Evolutionary conservation across 2,113 vertebrate species (phyloP).

Genomic region (Ictalurus punctatus): DNA sequence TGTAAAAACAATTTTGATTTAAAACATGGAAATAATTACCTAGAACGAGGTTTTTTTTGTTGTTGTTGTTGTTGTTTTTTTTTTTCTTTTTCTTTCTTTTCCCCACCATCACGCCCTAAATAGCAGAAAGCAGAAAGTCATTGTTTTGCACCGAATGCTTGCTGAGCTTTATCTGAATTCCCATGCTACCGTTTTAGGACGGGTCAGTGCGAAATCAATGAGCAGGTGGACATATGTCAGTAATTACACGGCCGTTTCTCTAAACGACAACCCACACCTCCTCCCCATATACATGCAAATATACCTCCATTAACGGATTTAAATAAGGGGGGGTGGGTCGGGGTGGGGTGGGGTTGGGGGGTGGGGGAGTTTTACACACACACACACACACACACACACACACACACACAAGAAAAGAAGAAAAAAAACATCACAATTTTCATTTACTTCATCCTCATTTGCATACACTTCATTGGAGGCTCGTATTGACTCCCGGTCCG

Average conservation of each 20-base stretch:
- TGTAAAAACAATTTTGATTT: background rate
- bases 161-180: slow-evolving; percentile 83
- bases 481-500: slow-evolving; percentile 72
- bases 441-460: slow-evolving; percentile 74
- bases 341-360: background rate
- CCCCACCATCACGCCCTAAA: background rate
- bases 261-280: slow-evolving; percentile 57
- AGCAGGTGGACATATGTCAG: slow-evolving; percentile 92
- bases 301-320: slow-evolving; percentile 70
- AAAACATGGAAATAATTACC: background rate
- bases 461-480: slow-evolving; percentile 80
- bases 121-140: slow-evolving; percentile 52
- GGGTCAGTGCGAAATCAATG: slow-evolving; percentile 97
- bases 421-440: slow-evolving; percentile 70
- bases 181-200: slow-evolving; percentile 98
- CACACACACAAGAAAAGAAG: background rate
- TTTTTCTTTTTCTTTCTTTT: no score
- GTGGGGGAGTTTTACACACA: slow-evolving; percentile 62
- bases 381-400: background rate
- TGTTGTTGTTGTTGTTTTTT: background rate
- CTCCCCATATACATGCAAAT: slow-evolving; percentile 74
- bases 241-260: slow-evolving; percentile 84
- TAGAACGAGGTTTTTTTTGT: background rate
- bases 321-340: slow-evolving; percentile 56
- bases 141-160: slow-evolving; percentile 73